Evolutionary conservation across 2,113 vertebrate genomes (phyloP).

Genomic region (Turdus rufiventris): DNA sequence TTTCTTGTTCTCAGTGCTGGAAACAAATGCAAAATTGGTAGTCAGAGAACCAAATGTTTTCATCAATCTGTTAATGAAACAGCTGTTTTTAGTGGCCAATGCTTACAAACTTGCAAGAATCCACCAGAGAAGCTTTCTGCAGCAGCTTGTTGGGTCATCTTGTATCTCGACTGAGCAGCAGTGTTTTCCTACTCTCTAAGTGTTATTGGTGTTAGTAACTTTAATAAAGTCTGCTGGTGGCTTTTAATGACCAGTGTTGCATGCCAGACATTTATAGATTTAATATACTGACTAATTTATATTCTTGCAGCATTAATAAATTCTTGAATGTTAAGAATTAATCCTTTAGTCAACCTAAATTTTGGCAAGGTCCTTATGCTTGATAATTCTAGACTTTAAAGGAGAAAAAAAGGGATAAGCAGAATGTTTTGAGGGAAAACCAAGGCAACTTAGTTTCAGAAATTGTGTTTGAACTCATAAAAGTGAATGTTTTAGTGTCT

Average conservation of each 20-base stretch:
- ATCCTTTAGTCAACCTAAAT: neutral
- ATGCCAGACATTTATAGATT: neutral
- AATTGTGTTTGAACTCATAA: neutral
- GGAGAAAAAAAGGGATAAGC: accelerated
- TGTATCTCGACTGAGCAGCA: neutral
- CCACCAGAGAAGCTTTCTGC: neutral
- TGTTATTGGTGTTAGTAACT: neutral
- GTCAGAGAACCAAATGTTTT: neutral
- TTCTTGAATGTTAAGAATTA: neutral
- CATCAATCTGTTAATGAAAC: neutral
- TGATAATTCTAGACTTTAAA: neutral
- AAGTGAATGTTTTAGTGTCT: neutral
- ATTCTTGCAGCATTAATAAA: neutral
- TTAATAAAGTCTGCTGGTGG: neutral
- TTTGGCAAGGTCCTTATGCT: neutral
- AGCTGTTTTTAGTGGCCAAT: neutral
- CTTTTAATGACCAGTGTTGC: neutral
- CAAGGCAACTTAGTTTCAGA: neutral
- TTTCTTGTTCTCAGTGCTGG: neutral
- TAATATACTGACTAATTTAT: neutral
- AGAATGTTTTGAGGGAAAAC: neutral
- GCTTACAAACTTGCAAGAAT: neutral
- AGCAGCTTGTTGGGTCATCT: neutral
- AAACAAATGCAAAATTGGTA: neutral
- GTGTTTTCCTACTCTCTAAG: neutral